Base-by-base conservation (phyloP, 2,888 invertebrate species). In the Reticulitermes lucifugus region DNA sequence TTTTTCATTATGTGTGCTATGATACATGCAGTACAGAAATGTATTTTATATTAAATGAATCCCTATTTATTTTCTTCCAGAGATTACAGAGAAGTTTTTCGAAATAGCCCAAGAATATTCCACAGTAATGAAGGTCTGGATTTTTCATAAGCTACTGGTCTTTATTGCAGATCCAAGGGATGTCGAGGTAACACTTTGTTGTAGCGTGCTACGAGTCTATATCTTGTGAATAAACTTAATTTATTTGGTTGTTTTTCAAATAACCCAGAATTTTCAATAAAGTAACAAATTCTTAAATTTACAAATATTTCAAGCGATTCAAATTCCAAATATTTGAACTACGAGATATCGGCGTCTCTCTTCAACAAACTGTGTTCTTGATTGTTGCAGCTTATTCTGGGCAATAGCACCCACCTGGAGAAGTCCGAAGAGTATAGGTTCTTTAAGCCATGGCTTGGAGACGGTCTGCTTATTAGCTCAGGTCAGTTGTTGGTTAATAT, bases 371-470 rank as follows among this genome's bases (percentile, higher is more conserved):
- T 25, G 9, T 65, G 65, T 25, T 6, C 41, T 43, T 73, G 7
- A 5, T 73, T 2, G 1, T 86, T 84, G 6, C 85, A 87, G 87
- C 75, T 87, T 81, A 94, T 96, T 88, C 92, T 96, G 35, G 95
- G 96, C 89, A 96, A 96, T 88, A 95, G 96, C 89, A 94, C 95
- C 2, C 94, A 96, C 90, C 95, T 96, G 88, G 96, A 96, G 91
- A 96, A 96, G 90, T 94, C 96, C 43, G 91, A 93, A 21, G 96
- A 96, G 89, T 96, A 87, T 91, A 92, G 93, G 88, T 95, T 96
- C 92, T 96, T 96, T 91, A 94, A 96, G 89, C 96, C 96, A 0
- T 96, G 96, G 96, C 93, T 96, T 86, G 96, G 96, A 89, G 94
- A 96, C 88, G 96, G 96, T 89, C 94, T 96, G 14, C 93, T 96